These are phyloP conservation scores for Drosophila imparisetae DNA, from an alignment of 2,888 invertebrate genomes.

Conservation along the genomic window DNA sequence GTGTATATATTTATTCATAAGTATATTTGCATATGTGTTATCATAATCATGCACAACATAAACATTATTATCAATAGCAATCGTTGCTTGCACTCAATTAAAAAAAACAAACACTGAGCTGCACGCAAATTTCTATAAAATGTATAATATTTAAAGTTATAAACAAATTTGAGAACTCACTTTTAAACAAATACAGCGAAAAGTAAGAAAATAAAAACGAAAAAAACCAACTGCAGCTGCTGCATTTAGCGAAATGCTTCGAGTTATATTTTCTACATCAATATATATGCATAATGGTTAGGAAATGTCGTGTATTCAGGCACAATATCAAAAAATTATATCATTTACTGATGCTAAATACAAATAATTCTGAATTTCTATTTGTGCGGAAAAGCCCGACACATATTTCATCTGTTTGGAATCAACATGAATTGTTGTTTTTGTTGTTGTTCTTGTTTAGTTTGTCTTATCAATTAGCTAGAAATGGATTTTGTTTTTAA, in stretches of 20 bases:
- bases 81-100: conserved; percentile 51
- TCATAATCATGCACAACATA: conserved; percentile 52
- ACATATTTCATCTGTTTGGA: conserved; percentile 41
- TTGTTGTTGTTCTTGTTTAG: conserved; percentile 22
- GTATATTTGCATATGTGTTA: conserved; percentile 31
- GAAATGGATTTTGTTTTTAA: conserved; percentile 45
- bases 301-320: conserved; percentile 54
- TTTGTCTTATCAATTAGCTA: conserved; percentile 57
- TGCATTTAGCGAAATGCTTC: conserved; percentile 30
- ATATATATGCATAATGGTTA: conserved; percentile 33
- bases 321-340: conserved; percentile 49
- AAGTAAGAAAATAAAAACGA: not conserved
- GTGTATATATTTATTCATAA: conserved; percentile 42
- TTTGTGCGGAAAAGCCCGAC: conserved; percentile 47
- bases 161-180: conserved; percentile 38
- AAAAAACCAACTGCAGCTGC: conserved; percentile 12
- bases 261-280: conserved; percentile 18
- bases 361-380: conserved; percentile 16
- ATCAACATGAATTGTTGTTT: conserved; percentile 43
- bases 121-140: conserved; percentile 24
- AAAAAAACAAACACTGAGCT: conserved; percentile 32
- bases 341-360: conserved; percentile 16
- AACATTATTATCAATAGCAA: conserved; percentile 72
- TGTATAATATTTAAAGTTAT: conserved; percentile 17
- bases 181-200: conserved; percentile 25